A percentile compares a stretch with the other conserved stretches of the same genome.
These are phyloP conservation scores for Euthynnus affinis DNA, from an alignment of 2,797 vertebrate genomes.

Conservation along the genomic window DNA sequence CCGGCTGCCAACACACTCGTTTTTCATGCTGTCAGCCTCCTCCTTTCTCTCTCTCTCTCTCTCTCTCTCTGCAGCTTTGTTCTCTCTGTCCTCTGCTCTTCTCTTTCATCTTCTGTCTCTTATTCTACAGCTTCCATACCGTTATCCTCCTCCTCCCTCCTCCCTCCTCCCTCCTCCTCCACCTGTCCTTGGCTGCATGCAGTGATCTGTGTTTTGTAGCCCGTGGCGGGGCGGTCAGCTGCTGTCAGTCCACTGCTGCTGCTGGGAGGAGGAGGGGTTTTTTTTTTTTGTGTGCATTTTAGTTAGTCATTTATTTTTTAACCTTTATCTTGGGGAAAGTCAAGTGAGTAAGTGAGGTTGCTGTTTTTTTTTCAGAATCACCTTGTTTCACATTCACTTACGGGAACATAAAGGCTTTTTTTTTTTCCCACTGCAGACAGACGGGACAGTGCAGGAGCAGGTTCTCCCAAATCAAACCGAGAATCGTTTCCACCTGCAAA, in stretches of 20 bases:
- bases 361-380: neutral
- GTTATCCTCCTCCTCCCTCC: slow-evolving; percentile 33
- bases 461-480: too few relatives aligned
- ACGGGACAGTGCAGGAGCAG: too few relatives aligned
- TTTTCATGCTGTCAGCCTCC: slow-evolving; percentile 61
- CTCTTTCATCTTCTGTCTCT: slow-evolving; percentile 25
- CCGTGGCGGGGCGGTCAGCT: neutral
- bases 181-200: slow-evolving; percentile 44
- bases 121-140: slow-evolving; percentile 26
- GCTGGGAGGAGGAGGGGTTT: too few relatives aligned
- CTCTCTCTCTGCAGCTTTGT: slow-evolving; percentile 17
- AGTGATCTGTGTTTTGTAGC: slow-evolving; percentile 36
- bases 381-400: neutral
- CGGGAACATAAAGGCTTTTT: neutral
- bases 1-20: slow-evolving; percentile 48
- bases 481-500: too few relatives aligned
- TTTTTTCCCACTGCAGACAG: neutral
- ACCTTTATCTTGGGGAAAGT: slow-evolving; percentile 27
- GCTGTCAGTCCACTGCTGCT: slow-evolving; percentile 12
- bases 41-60: slow-evolving; percentile 15
- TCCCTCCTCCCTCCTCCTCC: slow-evolving; percentile 31
- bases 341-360: neutral
- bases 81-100: slow-evolving; percentile 28
- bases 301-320: slow-evolving; percentile 15
- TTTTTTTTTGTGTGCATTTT: slow-evolving; percentile 1